Evolutionary conservation across 2,888 invertebrate species (phyloP).

Genomic region (Panzeria rudis): DNA sequence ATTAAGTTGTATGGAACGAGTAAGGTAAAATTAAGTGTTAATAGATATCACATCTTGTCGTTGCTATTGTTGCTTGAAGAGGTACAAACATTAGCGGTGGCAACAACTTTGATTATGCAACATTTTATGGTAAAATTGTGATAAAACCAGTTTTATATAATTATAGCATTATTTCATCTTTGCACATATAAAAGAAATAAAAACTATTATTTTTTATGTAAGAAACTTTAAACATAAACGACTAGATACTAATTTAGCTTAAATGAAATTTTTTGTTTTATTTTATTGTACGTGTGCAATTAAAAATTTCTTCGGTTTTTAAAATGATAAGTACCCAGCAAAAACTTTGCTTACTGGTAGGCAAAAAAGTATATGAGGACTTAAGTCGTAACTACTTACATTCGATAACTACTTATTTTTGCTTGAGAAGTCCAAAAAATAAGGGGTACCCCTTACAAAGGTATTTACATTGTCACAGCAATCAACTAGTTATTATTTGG

Average conservation of each 20-base stretch:
- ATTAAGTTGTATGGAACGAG: conserved; percentile 19
- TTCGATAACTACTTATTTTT: too few relatives aligned
- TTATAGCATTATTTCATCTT: conserved; percentile 24
- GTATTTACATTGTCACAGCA: too few relatives aligned
- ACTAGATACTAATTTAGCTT: not conserved
- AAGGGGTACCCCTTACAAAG: too few relatives aligned
- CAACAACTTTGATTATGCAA: conserved; percentile 49
- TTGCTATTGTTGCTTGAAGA: not conserved
- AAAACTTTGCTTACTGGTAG: too few relatives aligned
- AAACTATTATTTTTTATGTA: conserved; percentile 19
- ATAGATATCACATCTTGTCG: conserved; percentile 11
- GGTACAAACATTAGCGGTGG: conserved; percentile 6
- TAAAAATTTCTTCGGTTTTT: not conserved
- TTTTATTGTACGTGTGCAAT: conserved; percentile 8
- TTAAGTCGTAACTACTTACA: too few relatives aligned
- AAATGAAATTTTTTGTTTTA: conserved; percentile 11
- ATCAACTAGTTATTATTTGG: too few relatives aligned
- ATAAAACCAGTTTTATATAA: conserved; percentile 53
- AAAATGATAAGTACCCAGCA: too few relatives aligned
- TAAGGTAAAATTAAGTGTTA: not conserved
- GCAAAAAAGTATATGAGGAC: too few relatives aligned
- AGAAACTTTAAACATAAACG: conserved; percentile 4
- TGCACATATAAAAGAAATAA: not conserved
- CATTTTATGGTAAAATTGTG: conserved; percentile 56
- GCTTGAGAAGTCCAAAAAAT: too few relatives aligned